Conservation (phyloP, 2,888 invertebrate species). For the Stegana nigrithorax region DNA sequence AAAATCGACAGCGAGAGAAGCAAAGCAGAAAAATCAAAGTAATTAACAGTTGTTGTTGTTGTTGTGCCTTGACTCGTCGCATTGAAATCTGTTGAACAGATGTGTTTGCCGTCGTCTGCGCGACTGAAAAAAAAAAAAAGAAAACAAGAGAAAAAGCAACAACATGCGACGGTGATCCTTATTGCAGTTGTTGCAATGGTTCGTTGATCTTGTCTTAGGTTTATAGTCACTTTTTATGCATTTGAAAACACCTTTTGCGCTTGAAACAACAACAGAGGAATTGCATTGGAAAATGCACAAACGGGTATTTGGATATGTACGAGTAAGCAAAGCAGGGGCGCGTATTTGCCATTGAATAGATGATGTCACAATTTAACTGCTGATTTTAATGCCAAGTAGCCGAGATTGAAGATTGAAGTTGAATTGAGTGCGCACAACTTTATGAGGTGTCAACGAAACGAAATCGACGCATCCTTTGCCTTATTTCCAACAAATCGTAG, state of each 20-base stretch:
- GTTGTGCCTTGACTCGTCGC: constrained; percentile 12
- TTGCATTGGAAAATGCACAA: constrained; percentile 7
- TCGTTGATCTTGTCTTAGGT: constrained; percentile 33
- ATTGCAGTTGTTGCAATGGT: constrained; percentile 22
- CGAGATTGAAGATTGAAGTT: no score
- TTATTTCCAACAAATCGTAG: no score
- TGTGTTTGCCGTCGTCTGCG: constrained; percentile 37
- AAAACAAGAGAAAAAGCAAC: not conserved
- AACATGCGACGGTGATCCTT: not conserved
- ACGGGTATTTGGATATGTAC: constrained; percentile 17
- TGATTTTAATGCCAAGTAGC: no score
- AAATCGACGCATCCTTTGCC: no score
- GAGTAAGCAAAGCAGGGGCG: no score
- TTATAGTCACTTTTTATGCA: constrained; percentile 47
- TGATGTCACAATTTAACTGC: no score
- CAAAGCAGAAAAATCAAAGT: no score
- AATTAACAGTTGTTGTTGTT: constrained; percentile 47
- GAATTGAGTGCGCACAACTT: no score
- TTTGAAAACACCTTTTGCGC: constrained; percentile 49
- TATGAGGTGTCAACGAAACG: no score
- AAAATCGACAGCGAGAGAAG: no score
- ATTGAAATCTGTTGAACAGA: constrained; percentile 57
- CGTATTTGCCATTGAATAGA: no score
- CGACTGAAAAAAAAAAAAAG: not conserved
- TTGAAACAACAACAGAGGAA: no score